A percentile compares a stretch with the other conserved stretches of the same genome.
These are phyloP conservation scores for Enteromius afrohamiltoni DNA, from an alignment of 2,797 vertebrate genomes.

Conservation along the genomic window DNA sequence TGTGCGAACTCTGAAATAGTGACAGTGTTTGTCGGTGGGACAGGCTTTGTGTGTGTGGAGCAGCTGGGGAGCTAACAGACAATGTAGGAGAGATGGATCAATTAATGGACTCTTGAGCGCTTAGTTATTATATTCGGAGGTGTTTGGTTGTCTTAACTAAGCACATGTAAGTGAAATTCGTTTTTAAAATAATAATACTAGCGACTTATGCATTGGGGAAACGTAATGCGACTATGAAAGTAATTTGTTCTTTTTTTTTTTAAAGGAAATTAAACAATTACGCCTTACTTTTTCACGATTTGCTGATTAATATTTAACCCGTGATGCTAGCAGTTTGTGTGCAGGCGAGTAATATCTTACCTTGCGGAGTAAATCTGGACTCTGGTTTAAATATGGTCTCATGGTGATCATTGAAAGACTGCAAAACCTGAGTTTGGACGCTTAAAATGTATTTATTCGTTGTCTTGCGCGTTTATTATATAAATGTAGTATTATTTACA, in stretches of 20 bases:
- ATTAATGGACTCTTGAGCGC: slow-evolving; percentile 38
- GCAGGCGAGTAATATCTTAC: not conserved
- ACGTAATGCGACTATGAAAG: not conserved
- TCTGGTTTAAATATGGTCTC: not conserved
- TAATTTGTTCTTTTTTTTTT: not conserved
- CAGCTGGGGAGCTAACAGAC: slow-evolving; percentile 48
- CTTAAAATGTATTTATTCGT: too few relatives aligned
- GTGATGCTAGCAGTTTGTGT: not conserved
- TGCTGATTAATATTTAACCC: slow-evolving; percentile 22
- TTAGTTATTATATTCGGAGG: slow-evolving; percentile 26
- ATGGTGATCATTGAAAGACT: not conserved
- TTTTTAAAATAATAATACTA: not conserved
- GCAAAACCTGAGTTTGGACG: not conserved
- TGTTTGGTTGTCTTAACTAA: slow-evolving; percentile 3
- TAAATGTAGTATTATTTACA: not conserved
- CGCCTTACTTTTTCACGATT: not conserved
- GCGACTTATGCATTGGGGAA: not conserved
- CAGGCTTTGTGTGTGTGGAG: slow-evolving; percentile 54
- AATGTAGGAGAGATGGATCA: slow-evolving; percentile 29
- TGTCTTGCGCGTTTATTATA: too few relatives aligned
- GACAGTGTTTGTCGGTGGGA: slow-evolving; percentile 45
- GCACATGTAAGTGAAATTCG: slow-evolving; percentile 35
- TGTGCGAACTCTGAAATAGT: slow-evolving; percentile 32
- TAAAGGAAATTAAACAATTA: not conserved
- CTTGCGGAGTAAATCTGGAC: not conserved